Conservation (phyloP, 1,140 invertebrate genomes). For the Hylyphantes graminicola region DNA sequence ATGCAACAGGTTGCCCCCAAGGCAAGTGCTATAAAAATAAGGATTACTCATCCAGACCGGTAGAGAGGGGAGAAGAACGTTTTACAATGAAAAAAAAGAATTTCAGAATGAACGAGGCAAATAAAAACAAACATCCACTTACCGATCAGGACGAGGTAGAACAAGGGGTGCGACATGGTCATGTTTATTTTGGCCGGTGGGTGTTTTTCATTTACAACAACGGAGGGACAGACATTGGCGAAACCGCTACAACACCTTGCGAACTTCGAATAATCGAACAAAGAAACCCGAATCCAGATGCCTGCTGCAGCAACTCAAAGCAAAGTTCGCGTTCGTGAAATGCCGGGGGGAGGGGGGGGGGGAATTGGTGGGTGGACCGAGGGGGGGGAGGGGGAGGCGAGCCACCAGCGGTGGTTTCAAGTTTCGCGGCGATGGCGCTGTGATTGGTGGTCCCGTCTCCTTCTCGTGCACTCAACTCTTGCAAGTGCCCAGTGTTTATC, state of each 20-base stretch:
- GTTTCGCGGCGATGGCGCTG: slow-evolving; percentile 30
- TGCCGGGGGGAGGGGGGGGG: slow-evolving; percentile 6
- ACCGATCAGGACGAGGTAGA: slow-evolving; percentile 4
- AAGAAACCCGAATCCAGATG: slow-evolving; percentile 19
- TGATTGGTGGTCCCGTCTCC: slow-evolving; percentile 37
- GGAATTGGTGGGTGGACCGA: slow-evolving; percentile 29
- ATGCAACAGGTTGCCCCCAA: too few relatives aligned
- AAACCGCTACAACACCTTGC: too few relatives aligned
- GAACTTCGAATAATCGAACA: slow-evolving; percentile 10
- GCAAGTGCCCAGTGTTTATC: slow-evolving; percentile 8
- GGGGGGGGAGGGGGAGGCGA: slow-evolving; percentile 8
- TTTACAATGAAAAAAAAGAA: too few relatives aligned
- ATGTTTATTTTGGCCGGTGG: too few relatives aligned
- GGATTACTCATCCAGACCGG: too few relatives aligned
- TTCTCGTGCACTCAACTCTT: slow-evolving; percentile 9
- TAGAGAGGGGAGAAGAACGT: too few relatives aligned
- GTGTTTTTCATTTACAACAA: too few relatives aligned
- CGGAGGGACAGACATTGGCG: too few relatives aligned
- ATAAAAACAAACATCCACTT: background rate
- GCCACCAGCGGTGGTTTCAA: slow-evolving; percentile 10
- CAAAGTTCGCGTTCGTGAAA: slow-evolving; percentile 33
- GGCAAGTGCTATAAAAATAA: too few relatives aligned
- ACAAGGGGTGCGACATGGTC: background rate
- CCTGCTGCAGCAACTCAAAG: slow-evolving; percentile 11
- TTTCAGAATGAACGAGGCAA: too few relatives aligned